Percentiles rank a stretch among this genome's conserved stretches.
Conservation (phyloP, 2,888 invertebrate genomes). For the Dicyrtomina minuta region DNA sequence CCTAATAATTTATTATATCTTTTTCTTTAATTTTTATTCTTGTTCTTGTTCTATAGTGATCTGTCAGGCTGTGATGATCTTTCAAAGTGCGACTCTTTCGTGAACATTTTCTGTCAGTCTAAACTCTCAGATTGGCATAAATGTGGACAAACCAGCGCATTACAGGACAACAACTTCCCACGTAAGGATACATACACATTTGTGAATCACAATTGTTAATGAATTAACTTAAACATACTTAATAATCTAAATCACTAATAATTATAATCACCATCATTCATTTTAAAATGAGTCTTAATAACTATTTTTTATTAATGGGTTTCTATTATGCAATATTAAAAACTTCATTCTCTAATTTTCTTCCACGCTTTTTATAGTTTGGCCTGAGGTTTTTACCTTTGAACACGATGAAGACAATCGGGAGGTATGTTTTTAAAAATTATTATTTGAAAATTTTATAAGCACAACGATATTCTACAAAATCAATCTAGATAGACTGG, state of each 20-base stretch:
- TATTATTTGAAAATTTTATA: too few species aligned
- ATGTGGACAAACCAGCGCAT: slow-evolving; percentile 7
- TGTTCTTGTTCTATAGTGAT: not conserved
- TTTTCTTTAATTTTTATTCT: not conserved
- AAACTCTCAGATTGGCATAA: slow-evolving; percentile 18
- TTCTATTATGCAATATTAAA: too few species aligned
- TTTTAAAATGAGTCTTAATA: not conserved
- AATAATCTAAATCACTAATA: not conserved
- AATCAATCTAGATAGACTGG: not conserved
- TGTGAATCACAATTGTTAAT: not conserved
- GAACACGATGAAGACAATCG: not conserved
- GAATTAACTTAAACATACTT: not conserved
- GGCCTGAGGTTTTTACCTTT: slow-evolving; percentile 21
- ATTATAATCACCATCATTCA: not conserved
- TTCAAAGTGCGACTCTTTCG: slow-evolving; percentile 17
- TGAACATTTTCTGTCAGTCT: slow-evolving; percentile 14
- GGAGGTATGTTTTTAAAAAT: not conserved
- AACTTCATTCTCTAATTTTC: too few species aligned
- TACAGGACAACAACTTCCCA: slow-evolving; percentile 18
- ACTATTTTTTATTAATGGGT: too few species aligned
- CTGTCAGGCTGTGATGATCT: slow-evolving; percentile 14
- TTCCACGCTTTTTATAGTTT: slow-evolving; percentile 25
- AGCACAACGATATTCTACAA: not conserved
- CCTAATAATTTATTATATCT: not conserved
- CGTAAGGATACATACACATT: slow-evolving; percentile 1